Evolutionary conservation across 2,888 invertebrate genomes (phyloP).

Genomic region (Meghimatium bilineatum): DNA sequence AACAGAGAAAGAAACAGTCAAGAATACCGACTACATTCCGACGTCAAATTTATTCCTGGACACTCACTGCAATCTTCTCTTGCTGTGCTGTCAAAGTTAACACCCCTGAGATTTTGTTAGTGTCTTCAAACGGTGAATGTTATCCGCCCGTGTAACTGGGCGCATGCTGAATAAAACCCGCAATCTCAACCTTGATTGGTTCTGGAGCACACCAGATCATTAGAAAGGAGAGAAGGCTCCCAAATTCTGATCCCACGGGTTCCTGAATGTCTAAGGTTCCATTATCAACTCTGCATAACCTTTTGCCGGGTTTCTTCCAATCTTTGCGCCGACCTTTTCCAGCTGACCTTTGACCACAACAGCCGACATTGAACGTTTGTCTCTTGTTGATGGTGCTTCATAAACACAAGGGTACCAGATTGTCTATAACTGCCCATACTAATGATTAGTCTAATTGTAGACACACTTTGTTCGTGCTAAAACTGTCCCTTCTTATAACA

Average conservation of each 20-base stretch:
- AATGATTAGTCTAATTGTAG: no score
- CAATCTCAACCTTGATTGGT: conserved; percentile 11
- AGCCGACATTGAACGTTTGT: not conserved
- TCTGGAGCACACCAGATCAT: conserved; percentile 25
- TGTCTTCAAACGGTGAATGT: conserved; percentile 7
- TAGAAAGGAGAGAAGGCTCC: conserved; percentile 6
- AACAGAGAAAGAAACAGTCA: not conserved
- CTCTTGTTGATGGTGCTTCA: not conserved
- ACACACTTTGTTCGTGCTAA: no score
- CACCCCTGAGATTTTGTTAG: conserved; percentile 3
- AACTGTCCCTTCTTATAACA: no score
- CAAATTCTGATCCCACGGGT: conserved; percentile 5
- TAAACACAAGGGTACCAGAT: no score
- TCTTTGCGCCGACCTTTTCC: conserved; percentile 14
- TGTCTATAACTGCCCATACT: no score
- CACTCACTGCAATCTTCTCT: not conserved
- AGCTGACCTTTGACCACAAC: conserved; percentile 20
- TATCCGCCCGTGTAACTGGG: conserved; percentile 15
- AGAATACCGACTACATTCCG: not conserved
- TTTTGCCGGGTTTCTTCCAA: not conserved
- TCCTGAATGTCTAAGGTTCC: conserved; percentile 5
- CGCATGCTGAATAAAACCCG: not conserved
- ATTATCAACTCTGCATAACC: conserved; percentile 24
- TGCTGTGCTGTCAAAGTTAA: conserved; percentile 14
- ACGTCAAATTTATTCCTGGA: not conserved